Conservation (phyloP, 2,113 vertebrate species). For the Arenaria interpres region DNA sequence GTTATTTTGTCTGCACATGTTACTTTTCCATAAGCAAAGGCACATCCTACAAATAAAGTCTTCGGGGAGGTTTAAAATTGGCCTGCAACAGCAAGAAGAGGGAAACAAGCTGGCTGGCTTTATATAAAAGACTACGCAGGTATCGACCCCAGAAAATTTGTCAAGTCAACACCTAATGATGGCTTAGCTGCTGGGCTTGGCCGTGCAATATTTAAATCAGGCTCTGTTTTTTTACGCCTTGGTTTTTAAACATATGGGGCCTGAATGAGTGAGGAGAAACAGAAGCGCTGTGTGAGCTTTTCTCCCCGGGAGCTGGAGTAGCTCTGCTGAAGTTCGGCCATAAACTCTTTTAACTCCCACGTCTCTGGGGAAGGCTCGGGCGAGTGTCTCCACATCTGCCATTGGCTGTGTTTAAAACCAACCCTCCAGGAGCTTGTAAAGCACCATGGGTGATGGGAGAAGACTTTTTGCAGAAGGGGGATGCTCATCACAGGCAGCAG, state of each 20-base stretch:
- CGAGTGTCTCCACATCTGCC: background rate
- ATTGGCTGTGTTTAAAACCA: background rate
- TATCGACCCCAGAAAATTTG: constrained; percentile 50
- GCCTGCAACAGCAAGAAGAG: background rate
- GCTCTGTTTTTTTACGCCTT: background rate
- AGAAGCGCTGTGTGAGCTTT: background rate
- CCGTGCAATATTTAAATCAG: constrained; percentile 1
- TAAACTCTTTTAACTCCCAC: background rate
- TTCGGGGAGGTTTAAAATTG: constrained; percentile 38
- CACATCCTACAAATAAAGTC: constrained; percentile 40
- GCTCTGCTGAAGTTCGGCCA: background rate
- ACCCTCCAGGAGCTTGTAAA: background rate
- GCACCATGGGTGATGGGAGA: background rate
- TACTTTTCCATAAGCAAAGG: background rate
- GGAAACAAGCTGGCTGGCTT: constrained; percentile 38
- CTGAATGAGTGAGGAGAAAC: background rate
- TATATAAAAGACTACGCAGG: background rate
- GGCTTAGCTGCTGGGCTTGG: constrained; percentile 30
- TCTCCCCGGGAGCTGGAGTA: background rate
- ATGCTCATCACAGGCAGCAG: background rate
- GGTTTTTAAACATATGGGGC: constrained; percentile 1
- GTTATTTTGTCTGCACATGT: constrained; percentile 29
- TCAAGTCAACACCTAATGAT: constrained; percentile 57
- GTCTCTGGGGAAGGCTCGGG: background rate
- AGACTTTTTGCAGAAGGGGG: background rate